Evolutionary conservation across 2,113 vertebrate genomes (phyloP).

Genomic region (Glaucomys volans): DNA sequence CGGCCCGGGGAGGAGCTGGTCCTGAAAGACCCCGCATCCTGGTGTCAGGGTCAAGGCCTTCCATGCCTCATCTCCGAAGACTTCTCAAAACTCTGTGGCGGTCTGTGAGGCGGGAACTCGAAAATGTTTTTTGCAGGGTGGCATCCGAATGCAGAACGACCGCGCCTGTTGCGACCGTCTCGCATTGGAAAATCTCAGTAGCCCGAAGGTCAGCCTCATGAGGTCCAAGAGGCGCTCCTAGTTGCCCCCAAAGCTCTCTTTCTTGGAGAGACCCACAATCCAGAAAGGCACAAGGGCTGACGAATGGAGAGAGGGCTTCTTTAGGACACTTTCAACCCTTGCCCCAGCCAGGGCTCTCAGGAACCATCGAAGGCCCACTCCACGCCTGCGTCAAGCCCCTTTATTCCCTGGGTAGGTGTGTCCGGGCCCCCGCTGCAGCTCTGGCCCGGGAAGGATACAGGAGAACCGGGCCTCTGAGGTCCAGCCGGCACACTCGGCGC

Average conservation of each 20-base stretch:
- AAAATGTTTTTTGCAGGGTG: not conserved
- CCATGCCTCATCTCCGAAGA: rapidly evolving
- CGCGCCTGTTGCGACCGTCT: not conserved
- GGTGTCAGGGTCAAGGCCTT: not conserved
- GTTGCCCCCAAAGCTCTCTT: not conserved
- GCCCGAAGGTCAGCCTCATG: rapidly evolving
- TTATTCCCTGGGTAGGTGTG: not conserved
- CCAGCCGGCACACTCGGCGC: rapidly evolving
- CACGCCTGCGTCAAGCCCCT: rapidly evolving
- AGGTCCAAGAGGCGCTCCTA: too few species aligned
- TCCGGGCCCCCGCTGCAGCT: rapidly evolving
- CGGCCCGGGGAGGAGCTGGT: not conserved
- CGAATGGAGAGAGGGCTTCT: not conserved
- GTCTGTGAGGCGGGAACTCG: not conserved
- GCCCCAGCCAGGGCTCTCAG: too few species aligned
- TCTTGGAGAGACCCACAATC: not conserved
- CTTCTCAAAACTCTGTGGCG: not conserved
- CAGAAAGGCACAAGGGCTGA: not conserved
- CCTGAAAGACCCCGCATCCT: rapidly evolving
- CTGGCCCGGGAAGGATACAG: rapidly evolving
- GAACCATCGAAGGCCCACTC: not conserved
- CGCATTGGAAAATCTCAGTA: not conserved
- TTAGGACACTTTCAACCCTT: not conserved
- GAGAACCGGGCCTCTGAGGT: too few species aligned
- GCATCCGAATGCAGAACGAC: not conserved